Conservation (phyloP, 2,113 vertebrate species). For the Siphamia tubifer region DNA sequence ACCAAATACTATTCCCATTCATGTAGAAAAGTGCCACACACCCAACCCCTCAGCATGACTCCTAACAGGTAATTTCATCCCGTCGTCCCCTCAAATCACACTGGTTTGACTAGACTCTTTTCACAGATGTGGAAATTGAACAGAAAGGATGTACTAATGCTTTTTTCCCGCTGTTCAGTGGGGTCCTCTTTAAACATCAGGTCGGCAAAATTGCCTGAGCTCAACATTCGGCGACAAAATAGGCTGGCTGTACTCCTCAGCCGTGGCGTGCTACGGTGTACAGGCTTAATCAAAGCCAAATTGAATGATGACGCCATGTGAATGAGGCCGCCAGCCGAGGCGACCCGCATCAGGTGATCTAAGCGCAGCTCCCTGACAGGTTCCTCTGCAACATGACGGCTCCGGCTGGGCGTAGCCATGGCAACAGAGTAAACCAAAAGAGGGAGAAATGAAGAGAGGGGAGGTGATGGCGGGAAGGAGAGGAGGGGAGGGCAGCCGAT, state of each 20-base stretch:
- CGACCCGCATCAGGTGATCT: constrained; percentile 73
- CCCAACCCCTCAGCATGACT: constrained; percentile 38
- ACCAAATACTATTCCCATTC: constrained; percentile 46
- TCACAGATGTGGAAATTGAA: constrained; percentile 51
- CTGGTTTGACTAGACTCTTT: constrained; percentile 35
- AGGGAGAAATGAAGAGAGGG: constrained; percentile 43
- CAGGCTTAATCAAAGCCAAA: constrained; percentile 73
- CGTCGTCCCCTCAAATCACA: constrained; percentile 53
- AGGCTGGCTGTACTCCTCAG: neutral
- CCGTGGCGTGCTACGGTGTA: neutral
- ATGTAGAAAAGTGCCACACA: constrained; percentile 38
- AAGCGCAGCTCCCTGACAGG: constrained; percentile 68
- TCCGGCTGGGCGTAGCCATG: constrained; percentile 74
- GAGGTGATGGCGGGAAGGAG: constrained; percentile 31
- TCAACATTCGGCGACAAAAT: constrained; percentile 6
- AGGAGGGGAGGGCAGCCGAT: constrained; percentile 38
- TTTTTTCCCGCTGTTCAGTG: constrained; percentile 26
- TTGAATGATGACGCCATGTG: constrained; percentile 51
- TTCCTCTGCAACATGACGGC: constrained; percentile 47
- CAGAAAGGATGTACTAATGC: constrained; percentile 37
- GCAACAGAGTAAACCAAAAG: constrained; percentile 76
- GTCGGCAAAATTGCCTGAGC: constrained; percentile 53
- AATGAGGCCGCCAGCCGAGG: constrained; percentile 47
- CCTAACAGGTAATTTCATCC: constrained; percentile 57
- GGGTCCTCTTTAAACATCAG: constrained; percentile 52